phyloP scores from a whole-genome alignment of 2,888 invertebrate genomes.

The Lycaena phlaeas region DNA sequence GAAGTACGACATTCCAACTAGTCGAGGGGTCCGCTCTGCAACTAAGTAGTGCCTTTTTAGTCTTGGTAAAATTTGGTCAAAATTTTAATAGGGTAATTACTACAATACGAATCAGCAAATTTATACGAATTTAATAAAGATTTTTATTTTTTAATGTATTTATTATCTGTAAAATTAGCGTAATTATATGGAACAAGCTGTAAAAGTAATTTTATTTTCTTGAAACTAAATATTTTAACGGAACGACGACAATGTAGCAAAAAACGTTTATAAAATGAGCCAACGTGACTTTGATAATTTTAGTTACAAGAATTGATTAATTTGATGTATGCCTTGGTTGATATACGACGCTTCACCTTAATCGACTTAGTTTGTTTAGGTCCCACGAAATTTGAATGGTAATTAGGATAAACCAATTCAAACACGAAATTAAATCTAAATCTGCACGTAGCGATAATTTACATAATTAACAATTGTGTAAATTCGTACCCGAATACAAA shows the following conservation, averaged over 20 bases:
- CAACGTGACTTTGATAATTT: neutral
- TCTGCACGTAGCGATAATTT: neutral
- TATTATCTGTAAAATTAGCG: too few relatives aligned
- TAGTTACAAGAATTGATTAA: neutral
- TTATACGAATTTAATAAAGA: too few relatives aligned
- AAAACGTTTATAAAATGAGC: neutral
- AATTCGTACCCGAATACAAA: neutral
- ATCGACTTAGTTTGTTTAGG: slow-evolving; percentile 1
- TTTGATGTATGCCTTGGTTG: neutral
- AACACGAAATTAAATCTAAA: neutral
- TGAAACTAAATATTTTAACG: neutral
- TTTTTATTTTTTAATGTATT: too few relatives aligned
- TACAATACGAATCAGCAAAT: too few relatives aligned
- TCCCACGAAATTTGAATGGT: slow-evolving; percentile 1
- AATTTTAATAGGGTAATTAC: too few relatives aligned
- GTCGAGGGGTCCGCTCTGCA: too few relatives aligned
- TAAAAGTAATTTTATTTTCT: neutral
- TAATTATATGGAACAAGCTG: too few relatives aligned
- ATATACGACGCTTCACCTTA: neutral
- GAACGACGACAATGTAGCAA: too few relatives aligned
- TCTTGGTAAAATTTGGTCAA: too few relatives aligned
- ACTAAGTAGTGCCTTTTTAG: too few relatives aligned
- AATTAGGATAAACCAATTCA: neutral
- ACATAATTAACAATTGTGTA: neutral
- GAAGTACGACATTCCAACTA: too few relatives aligned